These are phyloP conservation scores for Hirtodrosophila duncani DNA, from an alignment of 2,888 invertebrate genomes.

Conservation along the genomic window DNA sequence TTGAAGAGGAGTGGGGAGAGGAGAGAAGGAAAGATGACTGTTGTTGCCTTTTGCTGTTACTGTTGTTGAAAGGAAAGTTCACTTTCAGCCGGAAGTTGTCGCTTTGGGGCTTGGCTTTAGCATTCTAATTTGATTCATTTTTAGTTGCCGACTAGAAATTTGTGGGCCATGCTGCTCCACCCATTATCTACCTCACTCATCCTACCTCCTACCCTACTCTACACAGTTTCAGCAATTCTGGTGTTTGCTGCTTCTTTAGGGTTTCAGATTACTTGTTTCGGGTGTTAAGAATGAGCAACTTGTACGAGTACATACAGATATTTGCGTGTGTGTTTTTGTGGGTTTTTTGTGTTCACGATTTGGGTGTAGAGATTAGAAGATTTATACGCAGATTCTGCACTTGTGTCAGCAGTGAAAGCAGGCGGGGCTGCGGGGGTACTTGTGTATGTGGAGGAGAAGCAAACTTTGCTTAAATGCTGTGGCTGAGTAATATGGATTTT, in stretches of 20 bases:
- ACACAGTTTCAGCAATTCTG: no score
- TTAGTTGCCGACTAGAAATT: no score
- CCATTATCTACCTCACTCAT: conserved; percentile 11
- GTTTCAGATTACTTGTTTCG: no score
- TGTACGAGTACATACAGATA: no score
- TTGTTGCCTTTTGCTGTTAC: no score
- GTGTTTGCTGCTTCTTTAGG: no score
- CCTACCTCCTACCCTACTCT: no score
- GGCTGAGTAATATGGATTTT: conserved; percentile 6
- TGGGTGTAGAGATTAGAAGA: conserved; percentile 55
- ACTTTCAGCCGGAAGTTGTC: conserved; percentile 65
- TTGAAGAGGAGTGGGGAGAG: no score
- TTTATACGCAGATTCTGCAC: conserved; percentile 62
- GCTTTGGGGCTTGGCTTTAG: conserved; percentile 45
- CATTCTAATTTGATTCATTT: conserved; percentile 59
- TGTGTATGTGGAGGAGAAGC: not conserved
- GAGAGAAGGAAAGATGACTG: no score
- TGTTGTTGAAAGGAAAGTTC: conserved; percentile 42
- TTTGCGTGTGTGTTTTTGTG: conserved; percentile 3
- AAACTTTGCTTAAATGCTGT: conserved; percentile 5
- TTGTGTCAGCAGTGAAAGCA: conserved; percentile 37
- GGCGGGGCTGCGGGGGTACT: conserved; percentile 2
- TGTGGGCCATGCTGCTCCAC: conserved; percentile 1
- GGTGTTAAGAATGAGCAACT: no score
- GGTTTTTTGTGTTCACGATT: conserved; percentile 26